Base-by-base conservation (phyloP, 2,888 invertebrate species). In the Xestia xanthographa region DNA sequence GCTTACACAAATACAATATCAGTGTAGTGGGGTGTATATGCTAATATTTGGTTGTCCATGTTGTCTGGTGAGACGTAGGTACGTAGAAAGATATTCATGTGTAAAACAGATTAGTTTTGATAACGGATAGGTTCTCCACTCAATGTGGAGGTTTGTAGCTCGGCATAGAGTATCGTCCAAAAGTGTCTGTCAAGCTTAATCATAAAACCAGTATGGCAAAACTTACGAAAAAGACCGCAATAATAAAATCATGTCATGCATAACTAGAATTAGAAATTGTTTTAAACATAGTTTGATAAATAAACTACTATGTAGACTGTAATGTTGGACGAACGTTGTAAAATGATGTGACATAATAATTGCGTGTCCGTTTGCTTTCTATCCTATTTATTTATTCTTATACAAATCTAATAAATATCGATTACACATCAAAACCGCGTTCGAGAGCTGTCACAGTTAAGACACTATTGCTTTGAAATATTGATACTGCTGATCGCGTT, bases 1-100 rank as follows among this genome's bases (percentile, higher is more conserved):
- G 68, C 72, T 72, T 72, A 72, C 75, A 72, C 62, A 85, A 71
- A 74, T 72, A 85, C 58, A 60, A 68, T 75, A 72, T 70, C 56
- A 53, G 22, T 70, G 60, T 48, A 43, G 45, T 62, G 48, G 48
- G n/a, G 0, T 63, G 22, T 38, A 6, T 76, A 74, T 73, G 73
- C 41, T 73, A 76, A 83, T 84, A 60, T 84, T 81, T 76, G 67
- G 14, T 29, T 69, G 56, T 53, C 41, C 45, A 22, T 62, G 65
- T 74, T 50, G 41, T 34, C 41, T 41, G 14, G 17, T 8, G 34
- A 20, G 34, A 48, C 20, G 43, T 26, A n/a, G n/a, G n/a, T n/a
- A 77, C 22, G 5, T 14, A 38, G 1, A 0, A 12, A 38, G 17
- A 11, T 26, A 26, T 17, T 14, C 12, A 26, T 20, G 6, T 56